Conservation (phyloP, 2,113 vertebrate species). For the Bufo gargarizans region DNA sequence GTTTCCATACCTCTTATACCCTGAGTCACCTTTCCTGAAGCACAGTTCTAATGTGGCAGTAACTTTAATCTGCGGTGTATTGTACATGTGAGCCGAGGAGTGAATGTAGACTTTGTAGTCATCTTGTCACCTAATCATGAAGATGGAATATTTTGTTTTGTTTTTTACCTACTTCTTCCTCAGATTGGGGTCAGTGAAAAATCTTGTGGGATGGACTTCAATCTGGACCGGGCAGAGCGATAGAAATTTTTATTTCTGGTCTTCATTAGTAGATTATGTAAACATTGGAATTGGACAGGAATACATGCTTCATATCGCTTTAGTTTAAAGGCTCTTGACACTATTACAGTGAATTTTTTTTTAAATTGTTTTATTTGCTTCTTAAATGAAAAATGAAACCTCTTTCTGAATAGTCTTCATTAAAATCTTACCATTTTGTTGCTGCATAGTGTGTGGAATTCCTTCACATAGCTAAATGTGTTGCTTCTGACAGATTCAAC, state of each 20-base stretch:
- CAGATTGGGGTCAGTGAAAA: not conserved
- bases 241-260: not conserved
- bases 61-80: not conserved
- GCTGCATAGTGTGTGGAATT: no score
- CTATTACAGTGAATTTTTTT: no score
- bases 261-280: not conserved
- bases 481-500: no score
- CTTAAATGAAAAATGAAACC: no score
- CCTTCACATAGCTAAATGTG: no score
- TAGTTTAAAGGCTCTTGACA: no score
- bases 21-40: not conserved
- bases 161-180: not conserved
- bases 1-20: constrained; percentile 20
- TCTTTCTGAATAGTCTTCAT: not conserved
- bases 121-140: no score
- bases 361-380: not conserved
- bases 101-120: not conserved
- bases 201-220: not conserved
- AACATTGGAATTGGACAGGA: not conserved
- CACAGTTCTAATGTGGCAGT: constrained; percentile 27
- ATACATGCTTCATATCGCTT: not conserved
- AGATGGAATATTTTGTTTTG: not conserved
- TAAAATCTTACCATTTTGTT: not conserved
- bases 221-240: not conserved
- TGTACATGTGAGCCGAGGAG: not conserved